Conservation (phyloP, 2,888 invertebrate species). For the Dichetophora obliterata region DNA sequence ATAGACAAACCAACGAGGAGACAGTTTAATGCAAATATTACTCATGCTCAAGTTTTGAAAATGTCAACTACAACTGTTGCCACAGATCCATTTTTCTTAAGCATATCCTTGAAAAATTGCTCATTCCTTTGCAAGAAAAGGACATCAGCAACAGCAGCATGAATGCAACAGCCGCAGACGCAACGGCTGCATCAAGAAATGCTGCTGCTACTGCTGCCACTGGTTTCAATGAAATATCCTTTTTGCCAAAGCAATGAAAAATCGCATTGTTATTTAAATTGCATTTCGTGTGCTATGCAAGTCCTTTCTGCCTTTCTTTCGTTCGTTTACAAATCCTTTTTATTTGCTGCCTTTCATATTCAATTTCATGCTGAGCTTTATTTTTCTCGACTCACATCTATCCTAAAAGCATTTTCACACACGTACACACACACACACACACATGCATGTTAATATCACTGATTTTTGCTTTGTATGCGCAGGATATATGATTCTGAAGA, state of each 20-base stretch:
- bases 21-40: conserved; percentile 60
- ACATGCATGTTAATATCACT: conserved; percentile 2
- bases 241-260: conserved; percentile 21
- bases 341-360: conserved; percentile 8
- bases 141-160: background rate
- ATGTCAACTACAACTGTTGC: background rate
- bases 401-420: background rate
- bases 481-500: conserved; percentile 37
- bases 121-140: background rate
- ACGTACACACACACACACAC: background rate
- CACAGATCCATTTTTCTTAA: conserved; percentile 9
- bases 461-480: conserved; percentile 1
- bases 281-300: conserved; percentile 33
- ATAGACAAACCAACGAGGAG: conserved; percentile 30
- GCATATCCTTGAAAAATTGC: conserved; percentile 19
- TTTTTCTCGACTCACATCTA: background rate
- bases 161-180: background rate
- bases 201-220: background rate
- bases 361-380: conserved; percentile 33
- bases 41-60: conserved; percentile 24
- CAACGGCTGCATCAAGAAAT: conserved; percentile 3
- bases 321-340: background rate
- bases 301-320: background rate
- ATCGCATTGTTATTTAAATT: conserved; percentile 44
- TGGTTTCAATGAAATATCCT: background rate